phyloP scores from a whole-genome alignment of 2,888 invertebrate species.

The Actias luna region DNA sequence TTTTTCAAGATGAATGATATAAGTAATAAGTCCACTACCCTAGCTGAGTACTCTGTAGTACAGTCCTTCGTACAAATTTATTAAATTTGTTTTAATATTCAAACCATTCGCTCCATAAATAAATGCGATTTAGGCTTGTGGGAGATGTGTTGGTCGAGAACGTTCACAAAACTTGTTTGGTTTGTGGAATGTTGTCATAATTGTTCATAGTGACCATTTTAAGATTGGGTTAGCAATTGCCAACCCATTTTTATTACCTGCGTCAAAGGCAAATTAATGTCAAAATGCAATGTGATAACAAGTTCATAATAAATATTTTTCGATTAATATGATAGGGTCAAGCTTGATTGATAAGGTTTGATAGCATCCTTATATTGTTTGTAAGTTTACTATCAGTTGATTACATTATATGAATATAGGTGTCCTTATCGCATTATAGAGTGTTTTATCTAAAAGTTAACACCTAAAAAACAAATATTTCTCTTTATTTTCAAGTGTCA shows the following conservation, averaged over 20 bases:
- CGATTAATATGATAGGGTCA: conserved; percentile 1
- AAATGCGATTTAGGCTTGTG: too few species aligned
- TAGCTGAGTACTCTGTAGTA: too few species aligned
- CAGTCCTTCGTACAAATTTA: too few species aligned
- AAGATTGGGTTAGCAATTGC: background rate
- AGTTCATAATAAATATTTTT: background rate
- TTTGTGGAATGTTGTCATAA: too few species aligned
- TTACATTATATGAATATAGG: conserved; percentile 10
- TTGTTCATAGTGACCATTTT: too few species aligned
- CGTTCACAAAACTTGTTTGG: too few species aligned
- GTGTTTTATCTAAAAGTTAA: conserved; percentile 2
- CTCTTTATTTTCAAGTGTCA: background rate
- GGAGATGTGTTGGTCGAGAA: too few species aligned
- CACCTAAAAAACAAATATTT: background rate
- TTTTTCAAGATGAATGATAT: too few species aligned
- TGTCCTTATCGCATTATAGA: conserved; percentile 12
- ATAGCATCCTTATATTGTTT: background rate
- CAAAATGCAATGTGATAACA: background rate
- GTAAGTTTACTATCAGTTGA: conserved; percentile 5
- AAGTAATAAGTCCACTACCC: too few species aligned
- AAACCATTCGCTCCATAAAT: too few species aligned
- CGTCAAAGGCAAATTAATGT: background rate
- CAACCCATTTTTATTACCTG: background rate
- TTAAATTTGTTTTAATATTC: too few species aligned
- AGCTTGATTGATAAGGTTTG: conserved; percentile 14